These are phyloP conservation scores for Leptinotarsa lineolata DNA, from an alignment of 1,140 invertebrate species.

Conservation along the genomic window DNA sequence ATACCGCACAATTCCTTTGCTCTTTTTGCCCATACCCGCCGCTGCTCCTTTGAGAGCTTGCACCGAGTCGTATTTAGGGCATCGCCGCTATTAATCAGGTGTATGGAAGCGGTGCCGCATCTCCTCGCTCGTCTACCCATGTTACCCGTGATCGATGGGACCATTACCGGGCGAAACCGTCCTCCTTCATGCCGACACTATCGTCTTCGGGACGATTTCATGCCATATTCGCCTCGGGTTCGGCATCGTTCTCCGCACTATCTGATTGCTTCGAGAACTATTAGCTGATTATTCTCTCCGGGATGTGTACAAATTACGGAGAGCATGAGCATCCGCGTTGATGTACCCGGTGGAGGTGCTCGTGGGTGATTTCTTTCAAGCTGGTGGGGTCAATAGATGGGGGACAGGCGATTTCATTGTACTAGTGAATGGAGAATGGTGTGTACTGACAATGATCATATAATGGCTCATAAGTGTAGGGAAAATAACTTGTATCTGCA, in stretches of 20 bases:
- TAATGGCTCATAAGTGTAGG: too few species aligned
- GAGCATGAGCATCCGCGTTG: constrained; percentile 1
- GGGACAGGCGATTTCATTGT: too few species aligned
- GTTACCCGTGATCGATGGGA: constrained; percentile 41
- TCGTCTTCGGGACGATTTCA: constrained; percentile 32
- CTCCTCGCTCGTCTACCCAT: constrained; percentile 37
- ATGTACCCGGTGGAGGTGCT: not conserved
- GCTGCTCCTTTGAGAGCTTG: not conserved
- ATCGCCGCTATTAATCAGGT: constrained; percentile 40
- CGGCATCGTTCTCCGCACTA: constrained; percentile 17
- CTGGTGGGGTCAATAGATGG: not conserved
- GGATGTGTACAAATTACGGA: constrained; percentile 25
- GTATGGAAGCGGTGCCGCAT: constrained; percentile 31
- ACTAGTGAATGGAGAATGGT: too few species aligned
- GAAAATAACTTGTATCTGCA: too few species aligned
- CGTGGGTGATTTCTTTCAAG: not conserved
- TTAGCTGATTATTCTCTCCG: constrained; percentile 26
- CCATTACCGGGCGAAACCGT: constrained; percentile 35
- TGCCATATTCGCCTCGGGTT: constrained; percentile 34
- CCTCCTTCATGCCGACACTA: constrained; percentile 39
- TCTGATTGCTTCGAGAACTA: constrained; percentile 27
- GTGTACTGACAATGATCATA: too few species aligned
- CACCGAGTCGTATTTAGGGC: constrained; percentile 33
- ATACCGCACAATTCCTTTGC: too few species aligned
- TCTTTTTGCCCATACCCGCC: not conserved